A percentile compares a stretch with the other conserved stretches of the same genome.
Evolutionary conservation across 2,797 vertebrate genomes (phyloP).

Genomic region (Galago senegalensis): DNA sequence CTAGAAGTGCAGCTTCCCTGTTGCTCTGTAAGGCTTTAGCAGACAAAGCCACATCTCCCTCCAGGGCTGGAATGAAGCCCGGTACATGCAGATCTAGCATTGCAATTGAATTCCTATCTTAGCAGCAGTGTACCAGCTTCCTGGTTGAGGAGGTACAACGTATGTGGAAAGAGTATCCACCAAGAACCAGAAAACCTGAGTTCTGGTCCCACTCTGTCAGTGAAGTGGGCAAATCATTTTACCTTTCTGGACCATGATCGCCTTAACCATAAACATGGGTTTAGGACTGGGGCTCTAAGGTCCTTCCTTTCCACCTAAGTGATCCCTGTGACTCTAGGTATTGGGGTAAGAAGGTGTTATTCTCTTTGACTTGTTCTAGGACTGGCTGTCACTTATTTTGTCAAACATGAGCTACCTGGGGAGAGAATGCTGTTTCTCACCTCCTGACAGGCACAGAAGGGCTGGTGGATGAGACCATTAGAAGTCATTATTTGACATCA

Average conservation of each 20-base stretch:
- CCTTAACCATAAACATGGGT: not conserved
- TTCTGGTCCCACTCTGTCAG: not conserved
- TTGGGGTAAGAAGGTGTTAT: not conserved
- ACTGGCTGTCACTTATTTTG: not conserved
- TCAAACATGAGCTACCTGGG: conserved; percentile 28
- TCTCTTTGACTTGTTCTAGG: not conserved
- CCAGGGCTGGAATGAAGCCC: not conserved
- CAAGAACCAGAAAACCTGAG: not conserved
- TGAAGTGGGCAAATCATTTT: not conserved
- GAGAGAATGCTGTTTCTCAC: not conserved
- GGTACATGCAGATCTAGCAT: too few relatives aligned
- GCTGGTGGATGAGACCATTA: not conserved
- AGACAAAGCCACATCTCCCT: not conserved
- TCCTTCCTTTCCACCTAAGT: not conserved
- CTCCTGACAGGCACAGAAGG: conserved; percentile 58
- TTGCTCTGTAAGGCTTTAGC: not conserved
- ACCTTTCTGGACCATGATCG: not conserved
- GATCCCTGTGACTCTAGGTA: not conserved
- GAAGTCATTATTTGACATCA: conserved; percentile 21
- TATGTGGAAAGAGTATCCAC: not conserved
- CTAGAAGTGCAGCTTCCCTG: not conserved
- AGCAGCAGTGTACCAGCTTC: not conserved
- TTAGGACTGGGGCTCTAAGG: not conserved
- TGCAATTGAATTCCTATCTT: not conserved
- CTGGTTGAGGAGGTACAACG: not conserved